Evolutionary conservation across 2,113 vertebrate species (phyloP).

Genomic region (Dinomys branickii): DNA sequence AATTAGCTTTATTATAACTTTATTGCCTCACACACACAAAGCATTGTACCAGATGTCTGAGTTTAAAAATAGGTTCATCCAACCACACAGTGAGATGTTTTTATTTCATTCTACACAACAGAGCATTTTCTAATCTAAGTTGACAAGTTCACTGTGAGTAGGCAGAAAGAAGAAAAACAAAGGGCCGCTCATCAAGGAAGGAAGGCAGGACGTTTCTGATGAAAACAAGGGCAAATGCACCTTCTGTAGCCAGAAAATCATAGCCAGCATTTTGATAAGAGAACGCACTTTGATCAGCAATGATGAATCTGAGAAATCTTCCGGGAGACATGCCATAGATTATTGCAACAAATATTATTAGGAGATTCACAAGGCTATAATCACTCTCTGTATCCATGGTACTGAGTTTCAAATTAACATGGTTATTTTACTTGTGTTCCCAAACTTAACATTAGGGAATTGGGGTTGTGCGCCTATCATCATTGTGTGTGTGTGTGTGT

Average conservation of each 20-base stretch:
- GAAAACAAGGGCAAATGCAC: conserved; percentile 37
- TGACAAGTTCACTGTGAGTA: conserved; percentile 47
- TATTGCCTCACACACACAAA: conserved; percentile 1
- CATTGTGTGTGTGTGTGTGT: neutral
- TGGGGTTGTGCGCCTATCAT: neutral
- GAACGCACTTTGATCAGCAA: conserved; percentile 40
- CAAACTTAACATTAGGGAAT: conserved; percentile 62
- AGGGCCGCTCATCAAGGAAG: conserved; percentile 23
- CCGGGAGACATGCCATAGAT: conserved; percentile 14
- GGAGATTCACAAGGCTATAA: conserved; percentile 30
- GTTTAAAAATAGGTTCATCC: conserved; percentile 62
- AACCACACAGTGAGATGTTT: conserved; percentile 29
- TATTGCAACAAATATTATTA: conserved; percentile 51
- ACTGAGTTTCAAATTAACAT: conserved; percentile 59
- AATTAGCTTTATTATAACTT: conserved; percentile 50
- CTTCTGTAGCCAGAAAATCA: neutral
- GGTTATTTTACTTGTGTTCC: conserved; percentile 46
- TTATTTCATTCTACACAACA: conserved; percentile 50
- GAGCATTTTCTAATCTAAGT: conserved; percentile 13
- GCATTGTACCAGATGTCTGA: conserved; percentile 36
- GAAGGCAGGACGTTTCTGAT: conserved; percentile 3
- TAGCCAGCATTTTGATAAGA: conserved; percentile 32
- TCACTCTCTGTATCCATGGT: conserved; percentile 6
- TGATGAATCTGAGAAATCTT: conserved; percentile 52
- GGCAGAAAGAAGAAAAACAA: conserved; percentile 51